Percentiles rank a stretch among this genome's conserved stretches.
These are phyloP conservation scores for Nymphicus hollandicus DNA, from an alignment of 2,113 vertebrate species.

Conservation along the genomic window DNA sequence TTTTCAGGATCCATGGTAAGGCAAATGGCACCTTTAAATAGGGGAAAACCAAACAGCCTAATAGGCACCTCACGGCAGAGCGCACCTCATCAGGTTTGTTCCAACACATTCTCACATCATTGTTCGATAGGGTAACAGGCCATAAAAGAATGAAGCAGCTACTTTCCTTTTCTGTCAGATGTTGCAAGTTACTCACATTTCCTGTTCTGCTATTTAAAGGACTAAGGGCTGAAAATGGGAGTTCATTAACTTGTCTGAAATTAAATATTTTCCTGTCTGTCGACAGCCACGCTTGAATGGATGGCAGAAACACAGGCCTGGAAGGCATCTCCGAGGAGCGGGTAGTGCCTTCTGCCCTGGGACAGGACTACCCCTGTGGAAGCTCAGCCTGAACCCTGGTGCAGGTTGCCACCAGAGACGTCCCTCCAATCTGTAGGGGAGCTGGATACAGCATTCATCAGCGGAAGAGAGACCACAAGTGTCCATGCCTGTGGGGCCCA, in stretches of 20 bases:
- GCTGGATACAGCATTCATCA: background rate
- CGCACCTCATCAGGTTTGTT: constrained; percentile 32
- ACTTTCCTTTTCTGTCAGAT: constrained; percentile 48
- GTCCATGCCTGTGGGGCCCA: background rate
- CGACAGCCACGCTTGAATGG: background rate
- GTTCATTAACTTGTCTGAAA: constrained; percentile 20
- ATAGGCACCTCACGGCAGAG: background rate
- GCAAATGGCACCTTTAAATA: background rate
- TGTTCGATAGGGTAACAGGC: background rate
- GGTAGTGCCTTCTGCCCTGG: background rate
- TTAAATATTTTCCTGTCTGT: background rate
- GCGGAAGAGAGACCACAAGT: background rate
- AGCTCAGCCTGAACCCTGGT: background rate
- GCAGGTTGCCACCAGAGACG: background rate
- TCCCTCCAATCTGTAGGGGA: background rate
- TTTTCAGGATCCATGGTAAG: background rate
- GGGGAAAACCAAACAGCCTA: constrained; percentile 12
- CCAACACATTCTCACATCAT: constrained; percentile 7
- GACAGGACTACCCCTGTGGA: background rate
- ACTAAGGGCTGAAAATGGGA: background rate
- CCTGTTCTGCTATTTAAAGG: constrained; percentile 43
- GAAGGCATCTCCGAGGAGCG: rapidly evolving
- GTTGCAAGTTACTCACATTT: constrained; percentile 26
- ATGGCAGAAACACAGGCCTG: background rate
- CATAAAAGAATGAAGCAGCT: constrained; percentile 33